Percentiles rank a stretch among this genome's conserved stretches.
Evolutionary conservation across 2,113 vertebrate species (phyloP).

Genomic region (Dissostichus mawsoni): DNA sequence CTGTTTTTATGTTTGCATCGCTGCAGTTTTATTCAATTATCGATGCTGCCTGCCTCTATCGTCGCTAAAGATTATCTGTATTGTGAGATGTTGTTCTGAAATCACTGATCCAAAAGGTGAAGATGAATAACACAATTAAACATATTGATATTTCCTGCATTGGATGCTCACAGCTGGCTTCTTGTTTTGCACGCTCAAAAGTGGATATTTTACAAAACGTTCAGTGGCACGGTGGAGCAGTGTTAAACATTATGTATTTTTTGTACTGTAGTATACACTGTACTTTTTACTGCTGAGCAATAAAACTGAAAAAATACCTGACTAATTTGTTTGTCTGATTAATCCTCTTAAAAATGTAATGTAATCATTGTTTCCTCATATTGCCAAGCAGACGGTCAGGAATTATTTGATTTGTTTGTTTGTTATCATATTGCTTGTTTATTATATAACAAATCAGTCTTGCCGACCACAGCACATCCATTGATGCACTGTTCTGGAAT

Average conservation of each 20-base stretch:
- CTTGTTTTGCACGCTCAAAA: slow-evolving; percentile 79
- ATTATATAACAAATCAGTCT: slow-evolving; percentile 39
- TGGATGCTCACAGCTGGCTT: slow-evolving; percentile 71
- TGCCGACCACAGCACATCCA: slow-evolving; percentile 65
- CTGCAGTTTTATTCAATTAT: slow-evolving; percentile 71
- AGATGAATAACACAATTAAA: slow-evolving; percentile 32
- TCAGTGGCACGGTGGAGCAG: slow-evolving; percentile 72
- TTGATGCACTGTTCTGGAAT: slow-evolving; percentile 51
- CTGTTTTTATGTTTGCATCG: slow-evolving; percentile 58
- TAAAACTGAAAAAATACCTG: slow-evolving; percentile 76
- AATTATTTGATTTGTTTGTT: not conserved
- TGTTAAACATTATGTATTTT: slow-evolving; percentile 82
- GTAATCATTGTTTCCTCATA: not conserved
- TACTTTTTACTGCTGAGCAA: slow-evolving; percentile 88
- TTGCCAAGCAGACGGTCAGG: not conserved
- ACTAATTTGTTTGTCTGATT: slow-evolving; percentile 9
- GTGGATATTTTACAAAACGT: slow-evolving; percentile 75
- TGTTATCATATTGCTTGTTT: slow-evolving; percentile 1
- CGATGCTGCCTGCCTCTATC: slow-evolving; percentile 71
- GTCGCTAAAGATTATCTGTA: slow-evolving; percentile 57
- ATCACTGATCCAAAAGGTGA: slow-evolving; percentile 32
- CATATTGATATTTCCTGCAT: slow-evolving; percentile 61
- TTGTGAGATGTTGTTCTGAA: slow-evolving; percentile 59
- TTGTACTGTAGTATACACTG: slow-evolving; percentile 87
- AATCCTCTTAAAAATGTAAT: not conserved